Conservation (phyloP, 2,113 vertebrate species). For the Eurystomus gularis region DNA sequence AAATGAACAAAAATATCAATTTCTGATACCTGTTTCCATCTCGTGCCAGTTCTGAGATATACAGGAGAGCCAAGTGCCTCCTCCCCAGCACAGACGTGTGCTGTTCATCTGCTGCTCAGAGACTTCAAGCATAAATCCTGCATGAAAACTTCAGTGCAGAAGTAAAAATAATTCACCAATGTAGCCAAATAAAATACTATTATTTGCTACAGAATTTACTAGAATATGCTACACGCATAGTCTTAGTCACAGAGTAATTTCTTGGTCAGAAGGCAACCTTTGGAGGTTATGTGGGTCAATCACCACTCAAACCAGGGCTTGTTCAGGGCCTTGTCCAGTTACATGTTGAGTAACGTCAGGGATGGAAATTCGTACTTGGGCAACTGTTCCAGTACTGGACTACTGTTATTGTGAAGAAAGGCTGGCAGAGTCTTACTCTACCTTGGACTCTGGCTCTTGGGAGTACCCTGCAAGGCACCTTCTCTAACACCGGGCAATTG, state of each 20-base stretch:
- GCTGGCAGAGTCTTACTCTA: not conserved
- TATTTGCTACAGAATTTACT: not conserved
- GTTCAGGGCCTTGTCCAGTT: not conserved
- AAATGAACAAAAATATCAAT: not conserved
- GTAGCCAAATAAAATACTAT: not conserved
- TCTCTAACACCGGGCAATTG: not conserved
- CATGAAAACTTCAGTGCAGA: not conserved
- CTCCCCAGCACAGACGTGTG: not conserved
- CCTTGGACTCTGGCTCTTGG: not conserved
- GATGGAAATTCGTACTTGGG: not conserved
- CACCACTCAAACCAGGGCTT: not conserved
- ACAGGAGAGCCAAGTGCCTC: not conserved
- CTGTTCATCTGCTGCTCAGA: not conserved
- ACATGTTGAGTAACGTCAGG: not conserved
- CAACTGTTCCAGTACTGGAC: accelerated
- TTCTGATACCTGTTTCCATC: not conserved
- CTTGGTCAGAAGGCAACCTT: not conserved
- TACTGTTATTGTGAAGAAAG: not conserved
- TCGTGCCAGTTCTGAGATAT: not conserved
- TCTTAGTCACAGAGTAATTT: not conserved
- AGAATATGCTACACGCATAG: not conserved
- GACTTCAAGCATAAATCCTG: not conserved
- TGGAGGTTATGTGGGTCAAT: not conserved
- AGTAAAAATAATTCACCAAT: not conserved
- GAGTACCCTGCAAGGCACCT: not conserved